These are phyloP conservation scores for Prunella strophiata DNA, from an alignment of 2,797 vertebrate genomes.

Conservation along the genomic window DNA sequence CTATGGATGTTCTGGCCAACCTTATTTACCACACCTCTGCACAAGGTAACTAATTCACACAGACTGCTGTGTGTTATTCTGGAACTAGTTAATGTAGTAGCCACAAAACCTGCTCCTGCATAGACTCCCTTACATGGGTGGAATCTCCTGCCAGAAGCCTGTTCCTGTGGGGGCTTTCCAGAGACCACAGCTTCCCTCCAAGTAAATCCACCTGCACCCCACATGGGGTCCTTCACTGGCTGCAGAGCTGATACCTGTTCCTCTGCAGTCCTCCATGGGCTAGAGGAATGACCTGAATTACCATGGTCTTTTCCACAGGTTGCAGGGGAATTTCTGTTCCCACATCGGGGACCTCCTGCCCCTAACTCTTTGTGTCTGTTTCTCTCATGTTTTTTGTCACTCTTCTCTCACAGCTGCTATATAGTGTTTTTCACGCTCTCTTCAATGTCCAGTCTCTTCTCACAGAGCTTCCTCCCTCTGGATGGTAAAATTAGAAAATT, in stretches of 20 bases:
- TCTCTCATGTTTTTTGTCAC: not conserved
- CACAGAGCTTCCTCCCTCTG: not conserved
- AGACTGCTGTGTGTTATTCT: not conserved
- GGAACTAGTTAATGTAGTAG: not conserved
- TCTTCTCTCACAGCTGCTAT: not conserved
- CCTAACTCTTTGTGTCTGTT: not conserved
- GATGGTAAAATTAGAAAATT: not conserved
- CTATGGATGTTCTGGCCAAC: not conserved
- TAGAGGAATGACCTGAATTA: not conserved
- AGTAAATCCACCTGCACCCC: not conserved
- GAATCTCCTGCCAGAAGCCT: not conserved
- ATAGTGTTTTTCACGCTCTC: not conserved
- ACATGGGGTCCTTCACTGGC: not conserved
- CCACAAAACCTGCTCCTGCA: not conserved
- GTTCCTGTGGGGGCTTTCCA: not conserved
- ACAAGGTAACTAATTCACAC: not conserved
- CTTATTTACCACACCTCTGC: not conserved
- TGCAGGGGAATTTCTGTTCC: not conserved
- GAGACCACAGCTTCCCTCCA: fast-evolving
- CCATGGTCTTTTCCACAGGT: not conserved
- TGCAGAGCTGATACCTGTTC: not conserved
- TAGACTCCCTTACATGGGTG: not conserved
- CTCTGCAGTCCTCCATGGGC: not conserved
- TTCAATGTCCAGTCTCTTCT: not conserved
- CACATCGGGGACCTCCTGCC: not conserved